phyloP scores from a whole-genome alignment of 1,140 invertebrate species.

The Danaus plexippus region DNA sequence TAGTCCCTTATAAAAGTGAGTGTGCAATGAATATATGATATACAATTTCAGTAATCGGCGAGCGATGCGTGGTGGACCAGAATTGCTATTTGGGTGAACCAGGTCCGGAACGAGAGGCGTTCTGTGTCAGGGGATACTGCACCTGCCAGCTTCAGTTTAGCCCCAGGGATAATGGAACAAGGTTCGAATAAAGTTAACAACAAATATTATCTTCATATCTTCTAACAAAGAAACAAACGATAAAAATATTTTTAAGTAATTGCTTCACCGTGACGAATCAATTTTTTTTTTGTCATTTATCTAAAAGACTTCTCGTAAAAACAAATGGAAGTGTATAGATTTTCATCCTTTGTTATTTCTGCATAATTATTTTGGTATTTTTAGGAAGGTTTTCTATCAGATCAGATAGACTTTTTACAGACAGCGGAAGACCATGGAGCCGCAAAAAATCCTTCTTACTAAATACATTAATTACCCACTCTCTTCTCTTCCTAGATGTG shows the following conservation, averaged over 20 bases:
- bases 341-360: no score
- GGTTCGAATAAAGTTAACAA: conserved; percentile 31
- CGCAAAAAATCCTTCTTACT: no score
- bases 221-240: no score
- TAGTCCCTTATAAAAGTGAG: no score
- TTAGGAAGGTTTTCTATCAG: no score
- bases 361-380: no score
- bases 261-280: not conserved
- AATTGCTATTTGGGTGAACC: conserved; percentile 59
- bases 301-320: no score
- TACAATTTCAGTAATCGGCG: conserved; percentile 47
- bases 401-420: no score
- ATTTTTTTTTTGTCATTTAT: not conserved
- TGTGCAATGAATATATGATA: no score
- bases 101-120: conserved; percentile 42
- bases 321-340: no score
- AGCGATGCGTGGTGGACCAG: conserved; percentile 57
- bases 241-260: not conserved
- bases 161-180: conserved; percentile 61
- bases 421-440: no score
- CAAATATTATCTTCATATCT: not conserved
- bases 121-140: conserved; percentile 62
- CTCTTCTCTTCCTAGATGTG: conserved; percentile 40
- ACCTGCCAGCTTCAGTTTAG: conserved; percentile 62
- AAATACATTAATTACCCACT: no score